phyloP scores from a whole-genome alignment of 1,140 invertebrate species.

The Drosophila elegans region DNA sequence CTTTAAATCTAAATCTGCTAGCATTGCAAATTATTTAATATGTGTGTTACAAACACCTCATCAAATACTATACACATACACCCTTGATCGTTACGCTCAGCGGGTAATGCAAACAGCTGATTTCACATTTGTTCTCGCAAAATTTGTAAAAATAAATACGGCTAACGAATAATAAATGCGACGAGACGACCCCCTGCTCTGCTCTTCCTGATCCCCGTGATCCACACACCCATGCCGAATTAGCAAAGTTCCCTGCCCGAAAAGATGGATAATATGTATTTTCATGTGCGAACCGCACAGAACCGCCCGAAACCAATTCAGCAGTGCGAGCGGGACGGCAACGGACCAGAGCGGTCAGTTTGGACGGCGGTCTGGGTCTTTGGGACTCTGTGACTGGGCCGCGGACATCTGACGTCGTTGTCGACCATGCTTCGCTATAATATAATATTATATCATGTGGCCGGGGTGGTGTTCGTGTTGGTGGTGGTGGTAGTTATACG shows the following conservation, averaged over 20 bases:
- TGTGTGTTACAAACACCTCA: constrained; percentile 20
- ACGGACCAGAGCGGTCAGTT: constrained; percentile 7
- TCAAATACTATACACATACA: constrained; percentile 31
- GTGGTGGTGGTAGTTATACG: neutral
- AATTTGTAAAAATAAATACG: constrained; percentile 47
- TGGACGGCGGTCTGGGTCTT: constrained; percentile 21
- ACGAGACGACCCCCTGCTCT: constrained; percentile 23
- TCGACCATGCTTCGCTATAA: constrained; percentile 14
- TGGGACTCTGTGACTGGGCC: constrained; percentile 31
- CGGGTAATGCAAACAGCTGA: constrained; percentile 32
- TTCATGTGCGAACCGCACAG: constrained; percentile 28
- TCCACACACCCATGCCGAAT: constrained; percentile 10
- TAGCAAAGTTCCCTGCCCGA: constrained; percentile 43
- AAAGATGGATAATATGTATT: constrained; percentile 22
- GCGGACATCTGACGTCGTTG: constrained; percentile 32
- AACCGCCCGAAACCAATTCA: constrained; percentile 35
- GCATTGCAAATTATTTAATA: constrained; percentile 1
- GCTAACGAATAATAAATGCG: constrained; percentile 38
- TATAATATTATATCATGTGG: constrained; percentile 32
- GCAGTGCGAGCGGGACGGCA: constrained; percentile 12
- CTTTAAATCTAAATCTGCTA: neutral
- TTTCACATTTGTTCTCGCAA: constrained; percentile 39
- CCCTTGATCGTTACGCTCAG: constrained; percentile 34
- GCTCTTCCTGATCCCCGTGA: neutral
- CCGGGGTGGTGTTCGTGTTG: neutral